A percentile compares a stretch with the other conserved stretches of the same genome.
Evolutionary conservation across 2,113 vertebrate genomes (phyloP).

Genomic region (Myotis lucifugus): DNA sequence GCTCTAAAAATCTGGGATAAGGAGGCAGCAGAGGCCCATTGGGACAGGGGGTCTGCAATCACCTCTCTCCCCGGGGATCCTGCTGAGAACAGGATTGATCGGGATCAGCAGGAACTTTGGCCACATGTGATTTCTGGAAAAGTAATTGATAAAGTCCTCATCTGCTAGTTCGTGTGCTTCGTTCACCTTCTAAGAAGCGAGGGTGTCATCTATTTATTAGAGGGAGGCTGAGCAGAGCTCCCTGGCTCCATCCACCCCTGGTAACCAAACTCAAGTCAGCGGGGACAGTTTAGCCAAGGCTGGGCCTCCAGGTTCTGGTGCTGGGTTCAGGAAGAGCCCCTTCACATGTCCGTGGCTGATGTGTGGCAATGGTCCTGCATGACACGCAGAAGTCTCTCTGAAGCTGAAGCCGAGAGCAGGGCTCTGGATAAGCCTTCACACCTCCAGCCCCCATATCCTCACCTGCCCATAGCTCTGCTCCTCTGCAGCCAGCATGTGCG

Average conservation of each 20-base stretch:
- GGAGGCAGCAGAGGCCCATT: background rate
- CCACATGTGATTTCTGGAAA: background rate
- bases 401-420: background rate
- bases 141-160: conserved; percentile 73
- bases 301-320: background rate
- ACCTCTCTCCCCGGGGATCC: background rate
- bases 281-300: conserved; percentile 70
- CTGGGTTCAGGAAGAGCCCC: background rate
- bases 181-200: background rate
- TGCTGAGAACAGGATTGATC: background rate
- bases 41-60: background rate
- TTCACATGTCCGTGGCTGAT: background rate
- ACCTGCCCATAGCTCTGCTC: too few relatives aligned
- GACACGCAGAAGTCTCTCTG: background rate
- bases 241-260: background rate
- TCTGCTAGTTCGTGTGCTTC: background rate
- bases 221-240: background rate
- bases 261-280: conserved; percentile 15
- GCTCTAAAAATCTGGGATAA: background rate
- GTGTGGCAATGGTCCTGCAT: background rate
- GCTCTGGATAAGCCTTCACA: background rate
- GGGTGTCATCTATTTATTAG: background rate
- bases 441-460: background rate
- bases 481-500: background rate
- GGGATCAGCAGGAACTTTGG: background rate